Evolutionary conservation across 2,113 vertebrate genomes (phyloP).

Genomic region (Esox niger): DNA sequence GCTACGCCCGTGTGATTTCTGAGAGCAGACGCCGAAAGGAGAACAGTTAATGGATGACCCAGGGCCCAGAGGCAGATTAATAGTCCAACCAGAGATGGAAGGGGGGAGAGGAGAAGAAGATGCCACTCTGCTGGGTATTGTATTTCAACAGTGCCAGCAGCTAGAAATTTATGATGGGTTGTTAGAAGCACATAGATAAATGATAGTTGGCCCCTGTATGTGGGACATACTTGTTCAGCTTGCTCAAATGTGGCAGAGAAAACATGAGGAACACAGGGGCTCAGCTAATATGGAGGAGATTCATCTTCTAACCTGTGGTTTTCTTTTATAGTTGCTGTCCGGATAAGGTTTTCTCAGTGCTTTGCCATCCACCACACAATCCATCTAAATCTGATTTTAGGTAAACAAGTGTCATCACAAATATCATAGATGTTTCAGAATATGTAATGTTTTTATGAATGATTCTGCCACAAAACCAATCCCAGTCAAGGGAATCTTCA

Average conservation of each 20-base stretch:
- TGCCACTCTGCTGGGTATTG: constrained; percentile 33
- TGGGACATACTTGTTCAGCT: constrained; percentile 31
- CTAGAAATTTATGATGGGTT: constrained; percentile 49
- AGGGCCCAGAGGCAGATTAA: constrained; percentile 43
- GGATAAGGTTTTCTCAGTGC: too few species aligned
- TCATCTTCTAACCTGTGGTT: constrained; percentile 1
- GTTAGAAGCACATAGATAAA: constrained; percentile 41
- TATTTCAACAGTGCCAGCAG: constrained; percentile 27
- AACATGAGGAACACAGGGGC: constrained; percentile 20
- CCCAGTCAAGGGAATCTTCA: too few species aligned
- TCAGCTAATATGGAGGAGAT: constrained; percentile 12
- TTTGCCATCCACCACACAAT: too few species aligned
- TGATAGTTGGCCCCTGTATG: constrained; percentile 35
- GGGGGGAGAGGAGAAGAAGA: constrained; percentile 5
- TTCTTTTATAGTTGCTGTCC: too few species aligned
- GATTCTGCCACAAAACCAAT: too few species aligned
- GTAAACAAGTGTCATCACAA: too few species aligned
- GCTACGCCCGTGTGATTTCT: constrained; percentile 22
- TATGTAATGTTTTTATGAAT: too few species aligned
- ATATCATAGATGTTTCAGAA: too few species aligned
- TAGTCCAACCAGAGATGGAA: constrained; percentile 13
- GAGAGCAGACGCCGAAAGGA: constrained; percentile 25
- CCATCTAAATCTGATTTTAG: too few species aligned
- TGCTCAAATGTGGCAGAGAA: constrained; percentile 33
- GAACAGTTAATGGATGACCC: constrained; percentile 46